Evolutionary conservation across 2,113 vertebrate species (phyloP), one percentile per base, ranked within the genome.

Genomic region (Alouatta palliata): DNA sequence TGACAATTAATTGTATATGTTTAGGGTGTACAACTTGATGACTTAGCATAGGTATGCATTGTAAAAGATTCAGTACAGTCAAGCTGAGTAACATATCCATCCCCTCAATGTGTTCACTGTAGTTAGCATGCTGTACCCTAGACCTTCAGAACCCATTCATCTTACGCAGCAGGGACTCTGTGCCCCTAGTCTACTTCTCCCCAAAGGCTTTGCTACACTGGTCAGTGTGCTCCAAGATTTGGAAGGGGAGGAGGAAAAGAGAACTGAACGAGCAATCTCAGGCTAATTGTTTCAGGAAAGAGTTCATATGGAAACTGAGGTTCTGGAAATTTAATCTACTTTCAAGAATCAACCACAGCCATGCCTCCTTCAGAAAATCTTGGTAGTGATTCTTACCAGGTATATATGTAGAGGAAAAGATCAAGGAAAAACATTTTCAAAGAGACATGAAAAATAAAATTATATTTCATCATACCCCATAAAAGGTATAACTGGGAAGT

Each of bases 301-400:
- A 91, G 49, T 58, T 94, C 1, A 5, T 23, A 25, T 56, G 64
- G 58, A 16, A 64, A 49, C 81, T 14, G 82, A 75, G 40, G 19
- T 87, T 96, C 89, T 84, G 81, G 45, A 71, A 95, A 93, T 30
- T 13, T 37, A 23, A 73, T 84, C 27, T 58, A 37, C 82, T 87
- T 30, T 61, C 12, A 37, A 58, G 86, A 90, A 77, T 21, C 73
- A 70, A 21, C 73, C 8, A 25, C 37, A 43, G 16, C 61, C 32
- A 20, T 68, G n/a, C 27, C 71, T 37, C 8, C 17, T 89, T 40
- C 64, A 85, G 54, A 43, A 61, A 61, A 30, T 54, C 35, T 77
- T 45, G n/a, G 45, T 19, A 23, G 56, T 25, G 75, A 52, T 47
- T 91, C 64, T 68, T 37, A 4, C 43, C 45, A n/a, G 64, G 25